Evolutionary conservation across 2,888 invertebrate genomes (phyloP), one percentile per base, ranked within the genome.

Genomic region (Cataglyphis livida): DNA sequence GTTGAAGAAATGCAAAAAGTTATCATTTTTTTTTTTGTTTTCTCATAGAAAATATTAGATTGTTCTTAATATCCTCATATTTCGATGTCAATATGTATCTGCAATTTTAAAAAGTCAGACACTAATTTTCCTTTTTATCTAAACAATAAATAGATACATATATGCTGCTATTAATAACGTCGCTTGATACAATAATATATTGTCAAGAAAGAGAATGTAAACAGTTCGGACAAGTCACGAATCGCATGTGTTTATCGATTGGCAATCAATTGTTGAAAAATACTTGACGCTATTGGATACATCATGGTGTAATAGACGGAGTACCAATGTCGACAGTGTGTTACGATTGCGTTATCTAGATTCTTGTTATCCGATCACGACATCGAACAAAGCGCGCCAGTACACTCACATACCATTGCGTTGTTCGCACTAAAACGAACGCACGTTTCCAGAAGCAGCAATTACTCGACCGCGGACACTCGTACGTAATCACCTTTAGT

Each of bases 321-420:
- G 54, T 28, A 74, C 82, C 82, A 84, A 61, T 83, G 84, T 85
- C 86, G 86, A 85, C 84, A 71, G 78, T 64, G 79, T 81, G 61
- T 84, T 51, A 76, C 87, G 82, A 86, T 86, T 81, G 81, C 82
- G 88, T 89, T 91, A 90, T 92, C 91, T 89, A 89, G 90, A 91
- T 91, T 88, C 90, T 88, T 91, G 91, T 91, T 91, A 91, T 89
- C 86, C 90, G 88, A 88, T 89, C 89, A 79, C 76, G 88, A 86
- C 85, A 87, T 71, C 78, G 86, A 84, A 86, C 83, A 87, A 88
- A 87, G 71, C 54, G 75, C 78, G 84, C 81, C 66, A 38, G 65
- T 68, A 75, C 74, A 81, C 64, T 59, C 85, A 82, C 66, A 81
- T 78, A 64, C n/a, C 62, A 5, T 79, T 61, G 25, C 82, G 83